Percentiles rank a stretch among this genome's conserved stretches.
phyloP scores from a whole-genome alignment of 1,140 invertebrate species.

The Notospermus geniculatus region DNA sequence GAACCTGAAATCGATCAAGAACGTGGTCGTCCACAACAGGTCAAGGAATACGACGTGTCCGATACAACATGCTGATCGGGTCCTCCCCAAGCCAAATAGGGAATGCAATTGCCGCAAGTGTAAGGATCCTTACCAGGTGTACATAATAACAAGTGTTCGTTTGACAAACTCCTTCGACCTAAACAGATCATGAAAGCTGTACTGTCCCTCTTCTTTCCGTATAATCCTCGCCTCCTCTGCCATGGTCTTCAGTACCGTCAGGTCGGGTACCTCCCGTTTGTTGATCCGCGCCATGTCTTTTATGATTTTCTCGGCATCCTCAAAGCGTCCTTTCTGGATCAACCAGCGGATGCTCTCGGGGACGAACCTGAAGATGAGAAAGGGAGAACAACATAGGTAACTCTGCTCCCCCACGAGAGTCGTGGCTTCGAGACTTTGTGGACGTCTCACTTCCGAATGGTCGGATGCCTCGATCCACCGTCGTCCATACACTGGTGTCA shows the following conservation, averaged over 20 bases:
- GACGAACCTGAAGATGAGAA: constrained; percentile 25
- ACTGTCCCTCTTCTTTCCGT: background rate
- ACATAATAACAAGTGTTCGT: background rate
- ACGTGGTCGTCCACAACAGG: no score
- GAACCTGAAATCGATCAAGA: background rate
- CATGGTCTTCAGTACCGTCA: background rate
- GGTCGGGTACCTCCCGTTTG: constrained; percentile 11
- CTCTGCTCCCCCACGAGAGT: no score
- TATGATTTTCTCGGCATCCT: constrained; percentile 34
- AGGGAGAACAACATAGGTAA: no score
- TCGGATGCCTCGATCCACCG: no score
- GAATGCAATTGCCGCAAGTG: no score
- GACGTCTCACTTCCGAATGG: no score
- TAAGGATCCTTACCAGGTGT: background rate
- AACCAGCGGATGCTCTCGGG: constrained; percentile 44
- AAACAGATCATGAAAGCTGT: constrained; percentile 4
- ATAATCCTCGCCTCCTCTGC: background rate
- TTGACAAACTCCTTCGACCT: background rate
- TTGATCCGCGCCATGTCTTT: constrained; percentile 30
- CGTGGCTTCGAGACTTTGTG: no score
- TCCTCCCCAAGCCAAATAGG: no score
- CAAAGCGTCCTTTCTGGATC: constrained; percentile 25
- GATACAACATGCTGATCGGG: no score
- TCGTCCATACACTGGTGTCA: no score
- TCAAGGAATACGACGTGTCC: no score